Evolutionary conservation across 2,113 vertebrate species (phyloP).

Genomic region (Zapus hudsonius): DNA sequence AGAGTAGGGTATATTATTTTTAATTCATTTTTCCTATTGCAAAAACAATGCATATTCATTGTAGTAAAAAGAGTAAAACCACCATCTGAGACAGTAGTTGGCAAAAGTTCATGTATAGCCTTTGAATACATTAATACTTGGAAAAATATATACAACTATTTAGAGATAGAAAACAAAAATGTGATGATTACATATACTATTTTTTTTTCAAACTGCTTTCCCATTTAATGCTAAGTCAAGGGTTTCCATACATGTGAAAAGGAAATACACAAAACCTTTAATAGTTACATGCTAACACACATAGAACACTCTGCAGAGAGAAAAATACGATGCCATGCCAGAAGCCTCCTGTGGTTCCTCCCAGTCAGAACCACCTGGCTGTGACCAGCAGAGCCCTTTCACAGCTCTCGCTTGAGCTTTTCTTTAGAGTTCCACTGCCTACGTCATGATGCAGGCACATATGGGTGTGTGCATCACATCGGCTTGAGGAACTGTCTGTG

Average conservation of each 20-base stretch:
- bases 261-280: not conserved
- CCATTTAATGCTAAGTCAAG: constrained; percentile 9
- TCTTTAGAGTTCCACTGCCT: not conserved
- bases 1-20: not conserved
- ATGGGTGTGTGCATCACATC: not conserved
- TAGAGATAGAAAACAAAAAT: not conserved
- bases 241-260: not conserved
- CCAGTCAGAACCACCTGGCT: not conserved
- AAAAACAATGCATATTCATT: not conserved
- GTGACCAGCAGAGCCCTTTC: not conserved
- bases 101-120: not conserved
- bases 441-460: not conserved
- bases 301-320: not conserved
- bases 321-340: not conserved
- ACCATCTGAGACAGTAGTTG: not conserved
- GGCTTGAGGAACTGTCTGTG: constrained; percentile 4
- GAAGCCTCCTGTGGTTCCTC: not conserved
- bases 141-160: constrained; percentile 6
- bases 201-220: not conserved
- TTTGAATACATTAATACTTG: not conserved
- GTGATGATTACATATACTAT: not conserved
- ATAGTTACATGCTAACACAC: not conserved
- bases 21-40: not conserved
- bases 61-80: not conserved
- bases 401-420: not conserved